Base-by-base conservation (phyloP, 2,888 invertebrate species). In the Prosapia bicincta region DNA sequence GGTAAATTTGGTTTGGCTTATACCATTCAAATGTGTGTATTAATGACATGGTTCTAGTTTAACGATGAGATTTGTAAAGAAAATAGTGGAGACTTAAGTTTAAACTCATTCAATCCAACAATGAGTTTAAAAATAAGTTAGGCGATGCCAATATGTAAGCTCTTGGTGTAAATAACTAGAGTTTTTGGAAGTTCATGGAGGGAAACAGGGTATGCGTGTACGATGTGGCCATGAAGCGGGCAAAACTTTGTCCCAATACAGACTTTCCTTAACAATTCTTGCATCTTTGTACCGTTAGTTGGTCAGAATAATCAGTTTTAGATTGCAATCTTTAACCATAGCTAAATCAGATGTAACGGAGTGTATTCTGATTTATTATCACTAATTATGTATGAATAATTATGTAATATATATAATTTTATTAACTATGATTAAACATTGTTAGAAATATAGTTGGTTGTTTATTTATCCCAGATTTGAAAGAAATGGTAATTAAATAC, bases 371-470 rank as follows among this genome's bases (percentile, higher is more conserved):
- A 38, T 38, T 38, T 38, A 38, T 38, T 2, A 38, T 38, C 15
- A 38, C 2, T 38, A 38, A 38, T 10, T 38, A 38, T 38, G 38
- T 10, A 38, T 38, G 9, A 3, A 38, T 38, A 38, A 68, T 38
- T 23, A 26, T 73, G 74, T 74, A 74, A 74, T 25, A 74, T n/a
- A n/a, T 74, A 74, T 74, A 74, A 74, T 74, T 74, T 74, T 68
- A 74, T 69, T 74, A 73, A 38, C 38, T 74, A 69, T 74, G 69
- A 74, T 69, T 74, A 74, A 74, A 74, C 24, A 69, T 69, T 74
- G 69, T 74, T 74, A 74, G 74, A 74, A 54, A 74, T 69, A 74
- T 69, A 69, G 54, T 43, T 23, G 23, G 38, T 13, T 38, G 38
- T 13, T 38, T 38, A 38, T 38, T 38, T 38, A 30, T 7, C 9